Evolutionary conservation across 2,797 vertebrate genomes (phyloP), one percentile per base, ranked within the genome.

Genomic region (Choloepus didactylus): DNA sequence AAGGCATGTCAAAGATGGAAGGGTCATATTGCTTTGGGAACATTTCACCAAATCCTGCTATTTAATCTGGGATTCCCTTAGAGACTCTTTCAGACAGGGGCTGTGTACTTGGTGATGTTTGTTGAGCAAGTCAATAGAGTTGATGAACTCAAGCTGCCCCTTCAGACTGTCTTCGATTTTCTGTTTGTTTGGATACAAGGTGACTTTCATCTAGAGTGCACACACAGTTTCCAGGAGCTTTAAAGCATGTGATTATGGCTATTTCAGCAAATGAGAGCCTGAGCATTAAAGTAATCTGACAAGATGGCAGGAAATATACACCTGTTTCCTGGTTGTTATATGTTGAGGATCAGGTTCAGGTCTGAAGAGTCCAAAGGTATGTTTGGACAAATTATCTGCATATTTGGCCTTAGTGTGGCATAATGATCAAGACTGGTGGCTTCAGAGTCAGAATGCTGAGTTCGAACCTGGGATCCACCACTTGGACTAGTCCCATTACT

Each of bases 1-100:
- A 87, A 95, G 81, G 41, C 27, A 85, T 62, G 69, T 87, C 49
- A 70, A 64, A 93, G 91, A 91, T 0, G 9, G 72, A 76, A 72
- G 21, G 54, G 23, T 95, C 72, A 86, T 95, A 59, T 93, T 90
- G 70, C 54, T 93, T 96, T 95, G 87, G 93, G 84, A 95, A 69
- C 9, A 87, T 59, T 87, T 95, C 64, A 56, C 23, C 5, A 75
- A 93, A 91, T 94, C 89, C 67, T 91, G 38, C 73, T 94, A 18
- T 90, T 96, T 96, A 93, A 89, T 92, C 83, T 95, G 44, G 69
- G 6, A 70, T 95, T 96, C 89, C 76, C 67, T 67, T n/a, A 89
- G 29, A 95, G 25, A 59, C 29, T 81, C 15, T 23, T 91, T 94
- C 76, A 94, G 46, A 91, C 29, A 25, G 56, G 35, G 88, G 15